Evolutionary conservation across 1,140 invertebrate genomes (phyloP), one percentile per base, ranked within the genome.

Genomic region (Pseudomyrmex concolor): DNA sequence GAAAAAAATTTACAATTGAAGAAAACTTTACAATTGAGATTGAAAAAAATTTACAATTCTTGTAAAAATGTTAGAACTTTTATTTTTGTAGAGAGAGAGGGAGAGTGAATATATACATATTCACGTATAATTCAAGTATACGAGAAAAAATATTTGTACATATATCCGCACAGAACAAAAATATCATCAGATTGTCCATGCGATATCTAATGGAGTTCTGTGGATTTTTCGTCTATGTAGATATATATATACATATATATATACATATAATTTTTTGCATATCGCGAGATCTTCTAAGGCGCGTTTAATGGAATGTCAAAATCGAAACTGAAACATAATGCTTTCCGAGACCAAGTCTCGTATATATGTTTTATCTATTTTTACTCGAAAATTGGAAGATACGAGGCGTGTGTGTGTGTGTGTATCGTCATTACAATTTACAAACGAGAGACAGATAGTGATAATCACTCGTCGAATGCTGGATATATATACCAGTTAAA

Each of bases 341-440:
- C 2, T 68, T 13, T 12, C 25, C 15, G 25, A 43, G 19, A 62
- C 15, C n/a, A 25, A 78, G 34, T 68, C 54, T 64, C 84, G 84
- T 77, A 45, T 34, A 59, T 13, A 9, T 64, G 48, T 9, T 85
- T 84, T 88, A 88, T 85, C 84, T 88, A 88, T 88, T 89, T 88
- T 88, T 72, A 70, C 54, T 88, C 73, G 86, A 73, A 86, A 88
- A 83, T 74, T 54, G 60, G 72, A 59, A 48, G 22, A 72, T 66
- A 84, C 66, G 12, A 17, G 25, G 60, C 70, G 66, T n/a, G 19
- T 62, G 50, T 55, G 25, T 54, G n/a, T 63, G 12, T 51, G n/a
- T 63, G 12, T 51, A 63, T 84, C 63, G 67, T 8, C 10, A 10
- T 68, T 78, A 57, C 51, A 15, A 70, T 70, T 78, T 70, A 12